Evolutionary conservation across 1,140 invertebrate species (phyloP).

Genomic region (Mya arenaria): DNA sequence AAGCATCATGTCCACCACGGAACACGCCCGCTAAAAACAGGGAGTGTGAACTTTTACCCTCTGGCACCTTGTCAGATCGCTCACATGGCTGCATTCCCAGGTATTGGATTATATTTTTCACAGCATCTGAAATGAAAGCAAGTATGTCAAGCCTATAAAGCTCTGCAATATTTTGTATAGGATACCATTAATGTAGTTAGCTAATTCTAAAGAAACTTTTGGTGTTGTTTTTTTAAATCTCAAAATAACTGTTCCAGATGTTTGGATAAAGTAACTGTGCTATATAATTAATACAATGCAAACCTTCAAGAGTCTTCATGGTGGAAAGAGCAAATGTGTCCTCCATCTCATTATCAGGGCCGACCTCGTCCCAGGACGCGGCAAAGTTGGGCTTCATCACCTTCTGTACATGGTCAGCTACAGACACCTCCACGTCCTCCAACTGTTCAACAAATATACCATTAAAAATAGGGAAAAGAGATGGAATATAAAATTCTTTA

Average conservation of each 20-base stretch:
- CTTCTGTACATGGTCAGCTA: slow-evolving; percentile 96
- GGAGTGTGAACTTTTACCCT: slow-evolving; percentile 91
- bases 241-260: no score
- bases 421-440: slow-evolving; percentile 95
- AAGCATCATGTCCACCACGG: slow-evolving; percentile 93
- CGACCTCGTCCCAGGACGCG: slow-evolving; percentile 88
- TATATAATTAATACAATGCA: no score
- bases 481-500: no score
- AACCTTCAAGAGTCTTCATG: slow-evolving; percentile 88
- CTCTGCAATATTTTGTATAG: no score
- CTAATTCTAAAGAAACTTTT: no score
- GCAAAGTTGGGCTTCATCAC: slow-evolving; percentile 88
- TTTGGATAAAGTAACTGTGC: no score
- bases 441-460: no score
- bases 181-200: no score
- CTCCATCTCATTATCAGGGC: slow-evolving; percentile 89
- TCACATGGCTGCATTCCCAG: slow-evolving; percentile 94
- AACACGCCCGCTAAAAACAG: slow-evolving; percentile 92
- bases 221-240: no score
- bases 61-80: slow-evolving; percentile 91
- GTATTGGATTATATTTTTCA: slow-evolving; percentile 93
- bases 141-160: no score
- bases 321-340: slow-evolving; percentile 94
- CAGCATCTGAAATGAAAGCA: slow-evolving; percentile 89
- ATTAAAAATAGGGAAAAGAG: no score